Evolutionary conservation across 1,140 invertebrate species (phyloP).

Genomic region (Drosophila nasuta): DNA sequence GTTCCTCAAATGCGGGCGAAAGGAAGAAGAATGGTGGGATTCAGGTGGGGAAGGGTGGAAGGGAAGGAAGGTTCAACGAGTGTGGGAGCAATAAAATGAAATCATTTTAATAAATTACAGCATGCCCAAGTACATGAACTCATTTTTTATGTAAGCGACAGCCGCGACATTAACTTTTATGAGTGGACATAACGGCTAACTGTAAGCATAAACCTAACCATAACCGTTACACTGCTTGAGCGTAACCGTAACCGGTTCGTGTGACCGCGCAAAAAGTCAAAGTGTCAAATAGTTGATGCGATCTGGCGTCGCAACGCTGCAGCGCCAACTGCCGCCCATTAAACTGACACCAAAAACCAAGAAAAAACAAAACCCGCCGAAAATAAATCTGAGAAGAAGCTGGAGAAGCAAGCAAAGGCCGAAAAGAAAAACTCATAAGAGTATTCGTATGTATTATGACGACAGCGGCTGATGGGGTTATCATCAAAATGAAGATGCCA

Average conservation of each 20-base stretch:
- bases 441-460: conserved; percentile 24
- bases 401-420: conserved; percentile 28
- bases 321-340: conserved; percentile 44
- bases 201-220: conserved; percentile 32
- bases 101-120: conserved; percentile 72
- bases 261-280: conserved; percentile 58
- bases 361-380: conserved; percentile 14
- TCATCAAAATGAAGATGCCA: conserved; percentile 17
- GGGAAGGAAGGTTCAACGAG: neutral
- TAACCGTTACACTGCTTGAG: conserved; percentile 43
- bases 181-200: conserved; percentile 50
- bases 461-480: conserved; percentile 35
- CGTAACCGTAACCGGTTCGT: conserved; percentile 45
- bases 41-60: neutral
- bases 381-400: conserved; percentile 33
- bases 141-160: conserved; percentile 75
- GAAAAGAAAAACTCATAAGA: conserved; percentile 24
- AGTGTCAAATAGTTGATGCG: conserved; percentile 63
- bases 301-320: conserved; percentile 39
- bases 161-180: conserved; percentile 61
- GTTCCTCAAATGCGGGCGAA: neutral
- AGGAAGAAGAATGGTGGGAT: neutral
- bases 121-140: conserved; percentile 58
- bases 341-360: conserved; percentile 51
- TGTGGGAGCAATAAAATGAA: conserved; percentile 39